These are phyloP conservation scores for Siniperca undulata DNA, from an alignment of 2,797 vertebrate genomes.

Conservation along the genomic window DNA sequence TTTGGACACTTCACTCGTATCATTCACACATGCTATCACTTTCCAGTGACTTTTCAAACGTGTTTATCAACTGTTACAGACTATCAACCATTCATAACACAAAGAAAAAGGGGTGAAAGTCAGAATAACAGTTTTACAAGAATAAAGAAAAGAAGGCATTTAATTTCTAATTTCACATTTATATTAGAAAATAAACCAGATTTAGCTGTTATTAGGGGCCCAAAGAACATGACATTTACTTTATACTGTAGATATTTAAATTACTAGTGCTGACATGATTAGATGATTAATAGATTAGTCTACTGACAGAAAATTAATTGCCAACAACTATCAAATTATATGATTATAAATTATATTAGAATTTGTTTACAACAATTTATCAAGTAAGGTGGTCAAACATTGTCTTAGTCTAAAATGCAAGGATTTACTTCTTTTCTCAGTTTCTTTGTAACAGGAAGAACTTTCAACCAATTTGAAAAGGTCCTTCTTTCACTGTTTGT, in stretches of 20 bases:
- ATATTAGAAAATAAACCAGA: neutral
- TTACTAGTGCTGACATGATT: neutral
- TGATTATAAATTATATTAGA: too few species aligned
- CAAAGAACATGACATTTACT: neutral
- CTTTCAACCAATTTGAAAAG: too few species aligned
- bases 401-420: neutral
- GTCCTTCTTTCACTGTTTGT: neutral
- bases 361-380: neutral
- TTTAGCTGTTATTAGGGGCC: neutral
- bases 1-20: constrained; percentile 5
- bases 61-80: constrained; percentile 1
- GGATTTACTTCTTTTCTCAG: neutral
- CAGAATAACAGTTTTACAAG: neutral
- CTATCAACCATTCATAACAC: neutral
- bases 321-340: neutral
- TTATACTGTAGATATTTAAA: neutral
- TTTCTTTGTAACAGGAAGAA: neutral
- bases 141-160: neutral
- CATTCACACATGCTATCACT: neutral
- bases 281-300: neutral
- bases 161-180: neutral
- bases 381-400: neutral
- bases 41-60: neutral
- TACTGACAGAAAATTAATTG: neutral
- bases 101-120: neutral